These are phyloP conservation scores for Poecilia velifera DNA, from an alignment of 2,797 vertebrate genomes.

Conservation along the genomic window DNA sequence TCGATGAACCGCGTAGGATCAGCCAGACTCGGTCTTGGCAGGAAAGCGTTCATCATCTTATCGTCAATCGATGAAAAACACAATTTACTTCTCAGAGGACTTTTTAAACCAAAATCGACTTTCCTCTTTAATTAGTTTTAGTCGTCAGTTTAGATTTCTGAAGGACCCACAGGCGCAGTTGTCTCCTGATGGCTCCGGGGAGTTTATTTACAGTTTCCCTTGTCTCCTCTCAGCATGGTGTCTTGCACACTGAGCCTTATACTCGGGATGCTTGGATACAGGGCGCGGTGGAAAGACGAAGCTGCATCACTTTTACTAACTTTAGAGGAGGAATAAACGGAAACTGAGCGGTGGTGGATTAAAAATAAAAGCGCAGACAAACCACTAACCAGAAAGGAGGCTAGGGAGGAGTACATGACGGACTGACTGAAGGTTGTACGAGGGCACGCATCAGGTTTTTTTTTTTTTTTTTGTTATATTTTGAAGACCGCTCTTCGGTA, in stretches of 20 bases:
- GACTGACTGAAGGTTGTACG: neutral
- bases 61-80: neutral
- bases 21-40: neutral
- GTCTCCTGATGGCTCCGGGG: neutral
- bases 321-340: neutral
- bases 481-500: neutral
- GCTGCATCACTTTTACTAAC: neutral
- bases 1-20: neutral
- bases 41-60: neutral
- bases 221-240: neutral
- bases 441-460: neutral
- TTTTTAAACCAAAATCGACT: neutral
- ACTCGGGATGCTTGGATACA: neutral
- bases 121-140: neutral
- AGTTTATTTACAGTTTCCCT: neutral
- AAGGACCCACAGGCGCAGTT: neutral
- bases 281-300: neutral
- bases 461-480: neutral
- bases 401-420: neutral
- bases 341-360: fast-evolving
- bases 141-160: neutral
- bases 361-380: constrained; percentile 31
- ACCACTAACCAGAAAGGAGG: too few species aligned
- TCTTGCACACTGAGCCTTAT: neutral
- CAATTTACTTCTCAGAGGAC: too few species aligned